These are phyloP conservation scores for Herpailurus yagouaroundi DNA, from an alignment of 2,113 vertebrate genomes.

Conservation along the genomic window DNA sequence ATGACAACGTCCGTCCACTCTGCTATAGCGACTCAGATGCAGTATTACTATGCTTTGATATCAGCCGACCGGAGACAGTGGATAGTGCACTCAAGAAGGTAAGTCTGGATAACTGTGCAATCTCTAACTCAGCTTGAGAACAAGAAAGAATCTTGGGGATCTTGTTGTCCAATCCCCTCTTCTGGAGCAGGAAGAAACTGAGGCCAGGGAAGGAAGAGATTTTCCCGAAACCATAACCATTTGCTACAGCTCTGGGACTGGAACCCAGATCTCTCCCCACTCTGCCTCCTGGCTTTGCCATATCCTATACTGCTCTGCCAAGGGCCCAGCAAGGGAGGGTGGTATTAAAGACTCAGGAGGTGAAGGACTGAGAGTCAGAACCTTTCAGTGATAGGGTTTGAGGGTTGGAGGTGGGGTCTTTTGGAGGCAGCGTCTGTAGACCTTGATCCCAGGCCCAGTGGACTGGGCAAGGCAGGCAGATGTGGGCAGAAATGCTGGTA, in stretches of 20 bases:
- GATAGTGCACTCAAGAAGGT: conserved; percentile 96
- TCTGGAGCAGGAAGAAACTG: background rate
- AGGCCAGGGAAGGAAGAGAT: background rate
- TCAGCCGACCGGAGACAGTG: conserved; percentile 94
- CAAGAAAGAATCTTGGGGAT: background rate
- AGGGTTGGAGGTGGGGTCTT: background rate
- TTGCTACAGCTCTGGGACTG: background rate
- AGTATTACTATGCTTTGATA: conserved; percentile 95
- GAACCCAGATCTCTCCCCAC: background rate
- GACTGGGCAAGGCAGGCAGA: background rate
- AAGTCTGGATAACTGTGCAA: background rate
- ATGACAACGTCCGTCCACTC: conserved; percentile 96
- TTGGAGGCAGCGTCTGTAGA: background rate
- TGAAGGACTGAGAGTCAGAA: background rate
- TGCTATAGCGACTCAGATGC: conserved; percentile 98
- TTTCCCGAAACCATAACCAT: background rate
- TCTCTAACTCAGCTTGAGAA: background rate
- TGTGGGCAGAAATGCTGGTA: background rate
- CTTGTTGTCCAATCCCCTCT: background rate
- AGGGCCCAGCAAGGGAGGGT: background rate
- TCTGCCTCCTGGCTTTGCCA: background rate
- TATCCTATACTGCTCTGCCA: background rate
- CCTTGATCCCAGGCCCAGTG: background rate
- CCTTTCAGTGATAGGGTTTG: background rate
- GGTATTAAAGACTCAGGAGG: background rate